Evolutionary conservation across 2,113 vertebrate genomes (phyloP).

Genomic region (Ptyas mucosa): DNA sequence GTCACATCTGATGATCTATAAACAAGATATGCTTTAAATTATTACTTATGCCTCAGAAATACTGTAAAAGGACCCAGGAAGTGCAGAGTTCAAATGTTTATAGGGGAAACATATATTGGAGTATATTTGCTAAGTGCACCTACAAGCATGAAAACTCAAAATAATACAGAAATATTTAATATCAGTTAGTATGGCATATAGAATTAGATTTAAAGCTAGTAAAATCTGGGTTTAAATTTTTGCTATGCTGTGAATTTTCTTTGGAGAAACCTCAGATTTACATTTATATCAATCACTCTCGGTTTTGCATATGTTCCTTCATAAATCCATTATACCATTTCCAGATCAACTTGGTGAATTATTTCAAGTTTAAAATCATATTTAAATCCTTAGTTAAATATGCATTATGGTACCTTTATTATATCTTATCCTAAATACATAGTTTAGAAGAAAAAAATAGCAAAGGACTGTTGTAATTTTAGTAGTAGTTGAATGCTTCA

Average conservation of each 20-base stretch:
- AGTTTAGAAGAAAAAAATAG: not conserved
- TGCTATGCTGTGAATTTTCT: not conserved
- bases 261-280: not conserved
- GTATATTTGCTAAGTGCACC: not conserved
- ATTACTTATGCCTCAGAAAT: not conserved
- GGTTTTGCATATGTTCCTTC: not conserved
- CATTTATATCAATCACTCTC: not conserved
- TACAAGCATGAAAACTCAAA: not conserved
- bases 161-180: not conserved
- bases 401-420: not conserved
- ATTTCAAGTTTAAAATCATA: not conserved
- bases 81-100: not conserved
- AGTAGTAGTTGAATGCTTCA: not conserved
- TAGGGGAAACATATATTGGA: not conserved
- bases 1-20: not conserved
- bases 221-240: not conserved
- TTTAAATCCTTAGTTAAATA: not conserved
- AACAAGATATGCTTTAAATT: not conserved
- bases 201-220: not conserved
- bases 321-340: not conserved
- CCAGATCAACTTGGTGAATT: not conserved
- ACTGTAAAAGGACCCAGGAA: not conserved
- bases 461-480: not conserved
- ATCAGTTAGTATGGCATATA: not conserved
- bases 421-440: not conserved